These are phyloP conservation scores for Cercocebus atys DNA, from an alignment of 2,113 vertebrate genomes.

Conservation along the genomic window DNA sequence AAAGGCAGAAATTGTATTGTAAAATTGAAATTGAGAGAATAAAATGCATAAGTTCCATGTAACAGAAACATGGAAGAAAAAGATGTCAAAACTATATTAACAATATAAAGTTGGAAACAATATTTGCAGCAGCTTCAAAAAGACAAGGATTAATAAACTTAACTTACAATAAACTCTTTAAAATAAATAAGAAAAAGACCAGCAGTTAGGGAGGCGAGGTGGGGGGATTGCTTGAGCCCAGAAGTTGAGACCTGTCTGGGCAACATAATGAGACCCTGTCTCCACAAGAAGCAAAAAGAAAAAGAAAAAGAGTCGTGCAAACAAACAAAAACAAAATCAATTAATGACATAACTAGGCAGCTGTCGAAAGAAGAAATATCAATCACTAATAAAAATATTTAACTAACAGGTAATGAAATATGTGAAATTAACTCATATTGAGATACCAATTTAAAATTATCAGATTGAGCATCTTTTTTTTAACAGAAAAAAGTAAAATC, in stretches of 20 bases:
- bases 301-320: not conserved
- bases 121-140: not conserved
- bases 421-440: not conserved
- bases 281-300: not conserved
- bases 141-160: not conserved
- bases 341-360: not conserved
- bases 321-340: not conserved
- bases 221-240: no score
- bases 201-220: no score
- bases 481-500: not conserved
- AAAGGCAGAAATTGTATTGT: conserved; percentile 8
- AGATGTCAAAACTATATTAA: not conserved
- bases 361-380: not conserved
- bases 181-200: not conserved
- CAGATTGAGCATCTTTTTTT: not conserved
- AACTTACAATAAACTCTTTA: not conserved
- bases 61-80: not conserved
- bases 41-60: not conserved
- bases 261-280: no score
- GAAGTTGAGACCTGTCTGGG: no score
- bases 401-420: not conserved
- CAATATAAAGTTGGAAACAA: not conserved
- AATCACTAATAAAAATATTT: not conserved
- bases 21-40: not conserved
- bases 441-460: not conserved